phyloP scores from a whole-genome alignment of 92 coral and sea anemone species.

The Zoanthus gigantus region DNA sequence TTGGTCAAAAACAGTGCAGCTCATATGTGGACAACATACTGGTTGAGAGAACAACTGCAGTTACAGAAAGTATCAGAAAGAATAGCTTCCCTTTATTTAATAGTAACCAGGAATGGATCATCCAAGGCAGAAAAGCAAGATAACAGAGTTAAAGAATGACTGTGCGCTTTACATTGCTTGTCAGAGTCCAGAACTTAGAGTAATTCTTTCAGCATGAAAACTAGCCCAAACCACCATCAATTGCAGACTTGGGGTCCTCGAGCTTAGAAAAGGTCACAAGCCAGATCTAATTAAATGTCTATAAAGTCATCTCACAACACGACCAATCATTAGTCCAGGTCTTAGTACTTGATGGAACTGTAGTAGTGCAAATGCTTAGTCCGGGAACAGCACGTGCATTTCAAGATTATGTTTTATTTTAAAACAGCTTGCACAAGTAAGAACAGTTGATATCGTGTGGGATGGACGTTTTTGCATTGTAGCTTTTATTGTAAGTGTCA shows the following conservation, averaged over 20 bases:
- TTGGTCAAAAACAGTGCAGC: too few species aligned
- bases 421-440: too few species aligned
- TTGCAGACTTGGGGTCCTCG: background rate
- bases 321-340: background rate
- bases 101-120: background rate
- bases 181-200: background rate
- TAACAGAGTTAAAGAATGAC: background rate
- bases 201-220: background rate
- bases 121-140: background rate
- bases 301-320: background rate
- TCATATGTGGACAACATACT: too few species aligned
- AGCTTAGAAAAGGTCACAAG: background rate
- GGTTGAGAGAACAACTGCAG: too few species aligned
- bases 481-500: too few species aligned
- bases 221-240: background rate
- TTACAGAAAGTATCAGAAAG: background rate
- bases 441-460: too few species aligned
- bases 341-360: background rate
- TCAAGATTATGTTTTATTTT: too few species aligned
- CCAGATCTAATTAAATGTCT: background rate
- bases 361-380: too few species aligned
- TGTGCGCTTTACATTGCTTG: background rate
- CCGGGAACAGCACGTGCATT: too few species aligned
- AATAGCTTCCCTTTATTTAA: background rate
- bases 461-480: too few species aligned